Base-by-base conservation (phyloP, 37 sponge, comb jelly and placozoan genomes). In the Crambe crambe region DNA sequence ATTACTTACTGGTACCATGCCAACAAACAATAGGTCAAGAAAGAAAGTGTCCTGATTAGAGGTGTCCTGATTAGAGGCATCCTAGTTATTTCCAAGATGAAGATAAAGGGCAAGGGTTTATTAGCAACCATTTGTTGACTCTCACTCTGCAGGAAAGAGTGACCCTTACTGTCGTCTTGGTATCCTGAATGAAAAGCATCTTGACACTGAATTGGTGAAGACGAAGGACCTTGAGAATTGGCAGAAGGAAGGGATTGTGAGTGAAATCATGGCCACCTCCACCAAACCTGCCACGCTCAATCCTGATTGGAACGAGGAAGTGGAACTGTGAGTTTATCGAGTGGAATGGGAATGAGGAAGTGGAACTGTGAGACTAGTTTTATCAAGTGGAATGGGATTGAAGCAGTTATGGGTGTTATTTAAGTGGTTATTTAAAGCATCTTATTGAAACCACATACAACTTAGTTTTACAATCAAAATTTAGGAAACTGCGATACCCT, bases 291-390 rank as follows among this genome's bases (percentile, higher is more conserved):
- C 63, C 35, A 89, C 90, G 0, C 76, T 89, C 37, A 43, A 84
- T 21, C 90, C 90, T 6, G 81, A 37, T 0, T 89, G 90, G 90
- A 37, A 85, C 17, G 90, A 89, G 69, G 39, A 62, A 20, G 54
- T 85, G 72, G 75, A 74, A 70, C 72, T 89, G 90, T 89, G 62
- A 79, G 85, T 77, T 18, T 15, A n/a, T 62, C 43, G 38, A 42
- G 66, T 70, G 70, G 37, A 36, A 22, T 39, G 70, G 36, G 42
- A 42, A 36, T 34, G 20, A 34, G 36, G 39, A 30, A 37, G 38
- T 27, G n/a, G 75, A 74, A 70, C 72, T 89, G 90, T 89, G 62
- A 79, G 85, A 70, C n/a, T n/a, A n/a, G n/a, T n/a, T n/a, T n/a
- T n/a, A n/a, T n/a, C n/a, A n/a, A n/a, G n/a, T 54, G 18, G 18